Conservation (phyloP, 2,888 invertebrate genomes). For the Ochropleura leucogaster region DNA sequence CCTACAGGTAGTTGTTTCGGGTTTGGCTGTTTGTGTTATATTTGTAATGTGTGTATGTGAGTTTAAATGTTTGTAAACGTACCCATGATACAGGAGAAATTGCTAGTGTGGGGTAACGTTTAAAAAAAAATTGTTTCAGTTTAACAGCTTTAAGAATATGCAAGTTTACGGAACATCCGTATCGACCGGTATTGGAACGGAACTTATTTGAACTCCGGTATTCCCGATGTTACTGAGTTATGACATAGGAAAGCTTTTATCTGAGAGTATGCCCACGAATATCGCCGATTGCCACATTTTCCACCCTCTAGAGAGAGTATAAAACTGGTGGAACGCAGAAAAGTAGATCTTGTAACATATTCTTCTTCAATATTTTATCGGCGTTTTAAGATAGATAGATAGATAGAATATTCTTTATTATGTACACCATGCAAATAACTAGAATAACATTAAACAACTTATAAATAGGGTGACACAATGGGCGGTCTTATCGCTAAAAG, state of each 20-base stretch:
- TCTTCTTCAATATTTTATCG: neutral
- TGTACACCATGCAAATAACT: too few relatives aligned
- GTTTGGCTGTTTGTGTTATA: too few relatives aligned
- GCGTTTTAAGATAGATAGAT: neutral
- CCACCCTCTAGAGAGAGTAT: slow-evolving; percentile 16
- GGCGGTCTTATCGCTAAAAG: too few relatives aligned
- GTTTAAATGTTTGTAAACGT: too few relatives aligned
- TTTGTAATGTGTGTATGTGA: too few relatives aligned
- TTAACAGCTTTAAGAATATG: slow-evolving; percentile 36
- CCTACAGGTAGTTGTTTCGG: too few relatives aligned
- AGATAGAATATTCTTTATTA: too few relatives aligned
- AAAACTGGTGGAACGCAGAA: slow-evolving; percentile 22
- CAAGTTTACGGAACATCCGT: slow-evolving; percentile 29
- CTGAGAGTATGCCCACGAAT: slow-evolving; percentile 69
- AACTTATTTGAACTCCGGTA: slow-evolving; percentile 71
- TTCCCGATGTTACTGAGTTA: slow-evolving; percentile 72
- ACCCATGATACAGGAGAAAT: too few relatives aligned
- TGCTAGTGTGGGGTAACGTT: too few relatives aligned
- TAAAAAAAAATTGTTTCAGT: slow-evolving; percentile 4
- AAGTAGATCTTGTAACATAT: neutral
- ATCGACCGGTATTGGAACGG: slow-evolving; percentile 44
- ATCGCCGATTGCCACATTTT: slow-evolving; percentile 44
- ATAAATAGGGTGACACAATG: too few relatives aligned
- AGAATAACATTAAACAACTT: too few relatives aligned
- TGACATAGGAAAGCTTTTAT: slow-evolving; percentile 84